Evolutionary conservation across 2,113 vertebrate species (phyloP).

Genomic region (Mellivora capensis): DNA sequence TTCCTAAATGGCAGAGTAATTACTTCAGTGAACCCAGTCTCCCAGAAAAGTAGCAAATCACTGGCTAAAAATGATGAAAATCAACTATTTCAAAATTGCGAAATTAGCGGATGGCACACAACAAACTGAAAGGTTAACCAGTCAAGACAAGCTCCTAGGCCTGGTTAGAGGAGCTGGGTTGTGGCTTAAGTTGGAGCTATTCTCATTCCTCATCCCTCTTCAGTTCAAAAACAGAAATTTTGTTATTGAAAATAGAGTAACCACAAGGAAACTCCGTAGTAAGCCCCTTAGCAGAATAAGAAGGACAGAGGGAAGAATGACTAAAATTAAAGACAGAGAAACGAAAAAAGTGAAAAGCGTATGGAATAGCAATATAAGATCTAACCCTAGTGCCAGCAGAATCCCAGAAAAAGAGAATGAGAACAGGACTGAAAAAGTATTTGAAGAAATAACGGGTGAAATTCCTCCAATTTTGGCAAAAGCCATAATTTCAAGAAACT

Average conservation of each 20-base stretch:
- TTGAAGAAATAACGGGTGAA: background rate
- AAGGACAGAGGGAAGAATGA: background rate
- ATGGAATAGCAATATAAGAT: background rate
- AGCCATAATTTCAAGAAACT: background rate
- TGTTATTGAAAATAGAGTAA: background rate
- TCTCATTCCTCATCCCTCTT: background rate
- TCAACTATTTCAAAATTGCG: background rate
- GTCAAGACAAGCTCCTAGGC: background rate
- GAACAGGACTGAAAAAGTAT: background rate
- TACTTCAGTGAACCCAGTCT: background rate
- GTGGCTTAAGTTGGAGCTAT: background rate
- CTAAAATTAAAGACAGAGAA: background rate
- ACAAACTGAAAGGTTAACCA: background rate
- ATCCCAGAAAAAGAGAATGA: background rate
- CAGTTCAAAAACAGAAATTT: slow-evolving; percentile 18
- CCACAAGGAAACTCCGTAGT: background rate
- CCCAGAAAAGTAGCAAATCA: background rate
- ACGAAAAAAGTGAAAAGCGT: background rate
- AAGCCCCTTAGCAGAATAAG: background rate
- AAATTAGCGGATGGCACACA: background rate
- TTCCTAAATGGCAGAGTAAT: background rate
- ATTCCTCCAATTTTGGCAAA: background rate
- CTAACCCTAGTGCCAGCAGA: background rate
- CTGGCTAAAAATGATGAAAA: background rate
- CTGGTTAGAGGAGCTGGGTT: background rate